Conservation (phyloP, 2,113 vertebrate species). For the Taurulus bubalis region DNA sequence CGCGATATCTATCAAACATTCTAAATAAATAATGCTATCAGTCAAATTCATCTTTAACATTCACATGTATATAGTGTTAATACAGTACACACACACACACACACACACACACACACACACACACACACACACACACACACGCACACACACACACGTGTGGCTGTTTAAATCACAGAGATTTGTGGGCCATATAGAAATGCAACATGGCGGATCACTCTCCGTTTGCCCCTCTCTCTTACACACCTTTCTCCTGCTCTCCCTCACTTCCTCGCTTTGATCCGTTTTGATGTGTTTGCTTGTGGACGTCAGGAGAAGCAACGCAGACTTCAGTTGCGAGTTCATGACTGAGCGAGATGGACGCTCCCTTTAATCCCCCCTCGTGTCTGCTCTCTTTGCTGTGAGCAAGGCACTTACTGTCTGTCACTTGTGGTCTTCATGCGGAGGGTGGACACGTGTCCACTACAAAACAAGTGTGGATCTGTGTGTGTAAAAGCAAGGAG, state of each 20-base stretch:
- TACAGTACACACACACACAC: neutral
- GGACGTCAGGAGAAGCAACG: conserved; percentile 34
- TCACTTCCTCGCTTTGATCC: conserved; percentile 4
- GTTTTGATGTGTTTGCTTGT: conserved; percentile 23
- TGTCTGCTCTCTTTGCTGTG: neutral
- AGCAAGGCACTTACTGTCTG: conserved; percentile 11
- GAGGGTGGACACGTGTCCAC: neutral
- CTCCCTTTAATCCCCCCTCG: conserved; percentile 26
- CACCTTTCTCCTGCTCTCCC: neutral
- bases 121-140: neutral
- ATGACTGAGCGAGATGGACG: conserved; percentile 22
- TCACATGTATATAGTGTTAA: neutral
- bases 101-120: neutral
- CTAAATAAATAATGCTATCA: neutral
- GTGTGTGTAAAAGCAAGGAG: neutral
- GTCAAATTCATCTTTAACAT: neutral
- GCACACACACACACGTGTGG: neutral
- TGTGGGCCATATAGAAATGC: neutral
- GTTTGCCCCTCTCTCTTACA: neutral
- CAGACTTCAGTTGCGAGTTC: conserved; percentile 4
- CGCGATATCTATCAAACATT: neutral
- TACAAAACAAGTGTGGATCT: neutral
- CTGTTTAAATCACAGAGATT: conserved; percentile 9
- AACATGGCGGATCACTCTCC: neutral
- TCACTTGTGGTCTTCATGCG: neutral